Evolutionary conservation across 2,113 vertebrate species (phyloP).

Genomic region (Turnix velox): DNA sequence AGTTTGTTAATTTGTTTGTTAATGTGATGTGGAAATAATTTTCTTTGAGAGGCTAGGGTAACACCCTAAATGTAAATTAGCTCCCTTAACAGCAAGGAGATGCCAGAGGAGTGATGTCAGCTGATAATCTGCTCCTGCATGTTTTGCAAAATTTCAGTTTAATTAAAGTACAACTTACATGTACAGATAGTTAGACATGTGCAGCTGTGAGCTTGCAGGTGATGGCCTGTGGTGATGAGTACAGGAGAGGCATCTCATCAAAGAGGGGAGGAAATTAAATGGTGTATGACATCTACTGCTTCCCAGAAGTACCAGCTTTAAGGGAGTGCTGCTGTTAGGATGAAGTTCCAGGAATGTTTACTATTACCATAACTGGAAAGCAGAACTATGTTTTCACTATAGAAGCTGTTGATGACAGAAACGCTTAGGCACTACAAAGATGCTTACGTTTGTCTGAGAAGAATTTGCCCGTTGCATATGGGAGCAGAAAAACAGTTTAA

Average conservation of each 20-base stretch:
- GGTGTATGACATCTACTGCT: neutral
- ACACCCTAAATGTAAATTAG: neutral
- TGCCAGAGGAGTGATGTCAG: neutral
- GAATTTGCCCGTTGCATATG: neutral
- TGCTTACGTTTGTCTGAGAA: neutral
- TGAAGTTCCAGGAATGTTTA: neutral
- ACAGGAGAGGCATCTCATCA: neutral
- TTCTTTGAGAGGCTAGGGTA: neutral
- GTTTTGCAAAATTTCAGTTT: neutral
- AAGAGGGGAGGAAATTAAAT: neutral
- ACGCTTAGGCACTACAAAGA: neutral
- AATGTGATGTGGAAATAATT: rapidly evolving
- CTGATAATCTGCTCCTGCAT: neutral
- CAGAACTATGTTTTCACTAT: neutral
- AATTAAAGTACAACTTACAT: neutral
- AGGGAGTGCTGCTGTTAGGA: neutral
- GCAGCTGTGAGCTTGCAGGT: neutral
- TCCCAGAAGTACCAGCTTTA: neutral
- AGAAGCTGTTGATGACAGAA: neutral
- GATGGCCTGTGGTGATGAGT: neutral
- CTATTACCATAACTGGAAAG: neutral
- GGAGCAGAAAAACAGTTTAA: neutral
- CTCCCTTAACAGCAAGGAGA: neutral
- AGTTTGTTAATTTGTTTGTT: too few relatives aligned
- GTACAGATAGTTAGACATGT: neutral